Base-by-base conservation (phyloP, 2,888 invertebrate species). In the Stenodema calcarata region DNA sequence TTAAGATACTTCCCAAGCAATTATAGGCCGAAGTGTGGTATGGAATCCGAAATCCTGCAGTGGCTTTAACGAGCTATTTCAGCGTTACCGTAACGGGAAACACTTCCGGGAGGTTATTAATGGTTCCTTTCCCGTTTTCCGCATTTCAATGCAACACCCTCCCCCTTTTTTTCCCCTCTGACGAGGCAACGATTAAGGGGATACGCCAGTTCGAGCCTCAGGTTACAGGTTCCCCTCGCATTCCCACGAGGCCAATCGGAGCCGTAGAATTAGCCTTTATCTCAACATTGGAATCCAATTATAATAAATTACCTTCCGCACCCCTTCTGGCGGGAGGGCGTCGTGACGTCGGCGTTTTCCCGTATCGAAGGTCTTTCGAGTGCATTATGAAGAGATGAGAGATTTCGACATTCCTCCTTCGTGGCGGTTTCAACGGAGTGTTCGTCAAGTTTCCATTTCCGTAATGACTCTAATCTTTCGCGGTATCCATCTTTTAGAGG, bases 251-350 rank as follows among this genome's bases (percentile, higher is more conserved):
- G 14, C 70, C 27, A 30, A 27, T 27, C 30, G 27, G 16, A 23
- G 16, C 23, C 28, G 16, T 42, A 23, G 18, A 79, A 79, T 79
- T 79, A 79, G 79, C 79, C 47, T 44, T 79, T 79, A 44, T 44
- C 47, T 44, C 44, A 16, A n/a, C 44, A 79, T 79, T 44, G 79
- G 79, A 79, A 79, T 79, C n/a, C 44, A 79, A 79, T 79, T 79
- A 79, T 41, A 79, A 79, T 79, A 79, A 79, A 79, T 79, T 79
- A 79, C 79, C 23, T 18, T 28, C 14, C 42, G 41, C 35, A 35
- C 4, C 30, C 18, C 75, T 50, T 50, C 12, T 50, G 6, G 50
- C 4, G 6, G 1, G n/a, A 50, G n/a, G n/a, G 16, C 50, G 16
- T 16, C n/a, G 50, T 50, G 50, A 50, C 50, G 50, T 50, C 50